A percentile compares a stretch with the other conserved stretches of the same genome.
phyloP scores from a whole-genome alignment of 2,888 invertebrate species.

The Phytoseiulus persimilis region DNA sequence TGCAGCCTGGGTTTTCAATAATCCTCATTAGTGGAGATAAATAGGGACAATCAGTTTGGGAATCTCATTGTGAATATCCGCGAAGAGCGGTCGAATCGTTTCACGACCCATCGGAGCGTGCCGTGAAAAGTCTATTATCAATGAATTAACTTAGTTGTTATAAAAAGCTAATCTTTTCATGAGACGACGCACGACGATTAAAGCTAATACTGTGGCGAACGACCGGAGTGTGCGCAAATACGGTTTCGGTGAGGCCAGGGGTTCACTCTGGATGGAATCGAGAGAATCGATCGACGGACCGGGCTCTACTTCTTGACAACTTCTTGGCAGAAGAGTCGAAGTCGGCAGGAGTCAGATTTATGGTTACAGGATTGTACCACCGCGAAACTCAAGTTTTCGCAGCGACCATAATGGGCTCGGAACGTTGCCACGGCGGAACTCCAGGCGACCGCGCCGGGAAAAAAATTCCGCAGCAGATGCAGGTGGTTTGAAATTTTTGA shows the following conservation, averaged over 20 bases:
- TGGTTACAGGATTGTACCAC: no score
- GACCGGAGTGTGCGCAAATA: background rate
- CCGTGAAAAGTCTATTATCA: background rate
- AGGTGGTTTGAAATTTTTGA: no score
- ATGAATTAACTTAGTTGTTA: background rate
- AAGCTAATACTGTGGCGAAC: conserved; percentile 34
- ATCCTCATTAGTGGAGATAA: no score
- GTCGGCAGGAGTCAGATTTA: no score
- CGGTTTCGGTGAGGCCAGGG: background rate
- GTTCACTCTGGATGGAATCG: background rate
- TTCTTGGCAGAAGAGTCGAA: no score
- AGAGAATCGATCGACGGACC: no score
- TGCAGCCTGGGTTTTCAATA: background rate
- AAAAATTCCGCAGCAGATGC: no score
- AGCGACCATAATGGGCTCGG: no score
- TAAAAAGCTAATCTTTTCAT: background rate
- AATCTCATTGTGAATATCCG: background rate
- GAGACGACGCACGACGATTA: background rate
- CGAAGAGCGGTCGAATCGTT: background rate
- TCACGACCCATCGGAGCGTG: background rate
- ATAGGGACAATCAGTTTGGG: background rate
- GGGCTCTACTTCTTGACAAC: no score
- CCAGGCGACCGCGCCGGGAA: no score
- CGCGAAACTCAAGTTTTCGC: no score
- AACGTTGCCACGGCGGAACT: no score